Evolutionary conservation across 1,140 invertebrate genomes (phyloP), one percentile per base, ranked within the genome.

Genomic region (Ectropis grisescens): DNA sequence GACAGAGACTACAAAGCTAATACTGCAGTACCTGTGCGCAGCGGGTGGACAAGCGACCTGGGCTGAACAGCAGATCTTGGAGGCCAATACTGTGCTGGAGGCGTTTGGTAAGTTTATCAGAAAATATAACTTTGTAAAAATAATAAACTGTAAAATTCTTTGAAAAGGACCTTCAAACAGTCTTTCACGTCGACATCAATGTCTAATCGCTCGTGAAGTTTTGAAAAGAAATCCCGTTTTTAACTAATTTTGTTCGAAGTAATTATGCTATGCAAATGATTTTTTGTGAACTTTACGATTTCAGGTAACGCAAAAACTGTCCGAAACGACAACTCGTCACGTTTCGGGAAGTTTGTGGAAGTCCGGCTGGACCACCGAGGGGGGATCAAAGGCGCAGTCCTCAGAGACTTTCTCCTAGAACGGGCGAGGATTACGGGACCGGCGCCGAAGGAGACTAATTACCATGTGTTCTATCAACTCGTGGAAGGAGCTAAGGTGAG

Each of bases 301-400:
- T 14, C 65, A 96, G 95, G 94, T 40, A 98, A 99, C 84, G 97
- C 97, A 0, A 98, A 97, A 83, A 98, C 97, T 1, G 93, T 96
- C 5, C 87, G 96, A 16, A 99, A 99, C 78, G 96, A 99, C 78
- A 99, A 99, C 79, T 98, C 95, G 10, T 96, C 94, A 27, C 87
- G 97, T 16, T 99, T 99, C 78, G 97, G 97, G 10, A 98, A 98
- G 81, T 98, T 98, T 66, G 96, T 98, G 86, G 95, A 96, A 82
- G 93, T 98, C 1, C 96, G 95, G 69, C 94, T 98, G 66, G 96
- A 98, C 85, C 88, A 85, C 38, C 90, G 89, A 50, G 93, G 90
- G 84, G 91, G 92, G 72, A 98, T 98, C 43, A 91, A 92, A 47
- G 97, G 97, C 9, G 98, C 96, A 49, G 94, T 97, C 41, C 93